A percentile compares a stretch with the other conserved stretches of the same genome.
These are phyloP conservation scores for Chaetura pelagica DNA, from an alignment of 2,113 vertebrate species.

Conservation along the genomic window DNA sequence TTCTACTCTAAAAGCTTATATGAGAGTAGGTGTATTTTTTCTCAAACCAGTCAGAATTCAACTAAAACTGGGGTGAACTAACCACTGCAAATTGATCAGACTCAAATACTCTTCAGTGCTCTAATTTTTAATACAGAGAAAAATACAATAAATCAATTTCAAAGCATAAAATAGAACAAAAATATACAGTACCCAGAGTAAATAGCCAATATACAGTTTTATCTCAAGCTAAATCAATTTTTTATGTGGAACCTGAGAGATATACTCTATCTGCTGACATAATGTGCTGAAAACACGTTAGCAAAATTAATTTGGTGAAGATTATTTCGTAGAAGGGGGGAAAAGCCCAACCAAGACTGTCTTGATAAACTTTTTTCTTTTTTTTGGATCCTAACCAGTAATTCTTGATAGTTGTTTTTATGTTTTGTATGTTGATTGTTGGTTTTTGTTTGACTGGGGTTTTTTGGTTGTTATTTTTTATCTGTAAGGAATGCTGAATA, in stretches of 20 bases:
- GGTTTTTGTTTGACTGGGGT: too few species aligned
- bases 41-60: not conserved
- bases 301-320: conserved; percentile 48
- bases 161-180: conserved; percentile 68
- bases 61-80: conserved; percentile 18
- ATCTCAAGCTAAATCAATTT: conserved; percentile 66
- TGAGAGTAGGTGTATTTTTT: conserved; percentile 8
- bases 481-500: not conserved
- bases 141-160: conserved; percentile 72
- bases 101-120: conserved; percentile 55
- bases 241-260: conserved; percentile 38
- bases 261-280: not conserved
- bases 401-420: not conserved
- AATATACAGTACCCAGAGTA: conserved; percentile 55
- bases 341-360: not conserved
- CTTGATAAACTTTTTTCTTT: not conserved
- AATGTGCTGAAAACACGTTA: conserved; percentile 28
- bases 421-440: not conserved
- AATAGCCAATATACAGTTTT: conserved; percentile 60
- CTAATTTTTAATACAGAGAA: conserved; percentile 69
- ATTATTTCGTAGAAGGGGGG: not conserved
- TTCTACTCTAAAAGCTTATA: not conserved
- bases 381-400: not conserved
- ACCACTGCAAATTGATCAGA: conserved; percentile 55
- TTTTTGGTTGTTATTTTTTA: not conserved